Conservation (phyloP, 2,113 vertebrate species). For the Perognathus longimembris region DNA sequence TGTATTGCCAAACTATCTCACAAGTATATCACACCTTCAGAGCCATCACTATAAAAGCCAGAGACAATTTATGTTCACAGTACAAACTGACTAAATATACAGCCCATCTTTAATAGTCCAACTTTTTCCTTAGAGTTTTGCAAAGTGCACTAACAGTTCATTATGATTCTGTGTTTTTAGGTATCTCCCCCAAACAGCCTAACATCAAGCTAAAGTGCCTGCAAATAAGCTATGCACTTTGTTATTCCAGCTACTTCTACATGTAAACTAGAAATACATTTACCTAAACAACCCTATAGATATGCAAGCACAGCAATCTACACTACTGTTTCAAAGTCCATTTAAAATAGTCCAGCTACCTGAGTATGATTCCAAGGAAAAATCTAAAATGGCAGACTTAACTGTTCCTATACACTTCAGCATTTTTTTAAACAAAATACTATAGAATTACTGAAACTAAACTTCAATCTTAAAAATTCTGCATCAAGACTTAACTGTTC, state of each 20-base stretch:
- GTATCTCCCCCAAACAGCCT: slow-evolving; percentile 48
- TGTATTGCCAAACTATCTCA: slow-evolving; percentile 76
- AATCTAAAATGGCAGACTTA: slow-evolving; percentile 67
- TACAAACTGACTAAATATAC: slow-evolving; percentile 76
- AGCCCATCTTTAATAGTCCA: slow-evolving; percentile 81
- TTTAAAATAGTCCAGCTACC: slow-evolving; percentile 70
- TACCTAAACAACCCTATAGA: slow-evolving; percentile 74
- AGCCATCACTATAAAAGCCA: slow-evolving; percentile 82
- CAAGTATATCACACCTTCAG: slow-evolving; percentile 75
- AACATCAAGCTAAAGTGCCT: slow-evolving; percentile 73
- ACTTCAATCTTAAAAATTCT: slow-evolving; percentile 61
- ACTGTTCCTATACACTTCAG: slow-evolving; percentile 70
- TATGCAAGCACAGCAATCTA: slow-evolving; percentile 68
- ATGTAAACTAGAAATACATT: slow-evolving; percentile 63
- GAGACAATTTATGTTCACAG: slow-evolving; percentile 78
- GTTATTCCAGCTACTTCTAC: slow-evolving; percentile 67
- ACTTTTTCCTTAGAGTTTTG: slow-evolving; percentile 71
- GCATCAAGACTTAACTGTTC: slow-evolving; percentile 66
- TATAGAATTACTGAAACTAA: slow-evolving; percentile 49
- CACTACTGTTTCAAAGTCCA: slow-evolving; percentile 70
- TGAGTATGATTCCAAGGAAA: slow-evolving; percentile 60
- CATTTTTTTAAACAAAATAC: slow-evolving; percentile 60
- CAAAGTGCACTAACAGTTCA: slow-evolving; percentile 78
- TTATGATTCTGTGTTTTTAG: slow-evolving; percentile 75
- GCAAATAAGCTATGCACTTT: slow-evolving; percentile 84